A percentile compares a stretch with the other conserved stretches of the same genome.
These are phyloP conservation scores for Steromphala cineraria DNA, from an alignment of 2,888 invertebrate genomes.

Conservation along the genomic window DNA sequence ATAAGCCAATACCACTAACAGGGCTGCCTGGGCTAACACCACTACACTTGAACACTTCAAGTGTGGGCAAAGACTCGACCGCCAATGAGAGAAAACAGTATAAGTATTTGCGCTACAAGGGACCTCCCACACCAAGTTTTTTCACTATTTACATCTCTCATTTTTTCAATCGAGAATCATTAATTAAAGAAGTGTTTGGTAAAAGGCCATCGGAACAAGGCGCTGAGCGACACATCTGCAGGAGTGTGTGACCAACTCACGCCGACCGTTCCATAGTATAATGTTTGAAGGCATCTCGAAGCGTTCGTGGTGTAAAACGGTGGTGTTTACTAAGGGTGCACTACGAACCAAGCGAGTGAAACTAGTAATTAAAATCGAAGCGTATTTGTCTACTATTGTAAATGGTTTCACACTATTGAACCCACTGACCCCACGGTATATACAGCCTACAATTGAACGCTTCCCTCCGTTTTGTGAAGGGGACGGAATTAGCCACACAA, in stretches of 20 bases:
- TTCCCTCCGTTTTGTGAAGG: no score
- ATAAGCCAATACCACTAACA: background rate
- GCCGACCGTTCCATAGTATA: background rate
- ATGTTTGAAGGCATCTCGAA: no score
- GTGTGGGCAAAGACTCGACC: background rate
- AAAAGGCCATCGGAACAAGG: background rate
- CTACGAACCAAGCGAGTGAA: background rate
- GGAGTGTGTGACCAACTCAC: background rate
- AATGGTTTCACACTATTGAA: background rate
- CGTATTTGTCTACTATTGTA: constrained; percentile 1
- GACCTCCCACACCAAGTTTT: constrained; percentile 11
- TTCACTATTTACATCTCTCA: background rate
- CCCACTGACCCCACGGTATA: background rate
- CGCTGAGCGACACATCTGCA: background rate
- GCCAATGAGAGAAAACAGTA: constrained; percentile 13
- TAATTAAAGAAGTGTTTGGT: constrained; percentile 13
- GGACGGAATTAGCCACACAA: no score
- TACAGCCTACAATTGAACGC: no score
- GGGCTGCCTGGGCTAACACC: background rate
- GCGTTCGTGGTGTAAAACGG: no score
- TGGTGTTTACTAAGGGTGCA: background rate
- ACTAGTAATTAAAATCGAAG: constrained; percentile 1
- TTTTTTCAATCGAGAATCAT: background rate
- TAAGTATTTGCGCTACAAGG: background rate
- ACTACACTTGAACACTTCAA: background rate